These are phyloP conservation scores for Tachystola acroxantha DNA, from an alignment of 2,888 invertebrate species.

Conservation along the genomic window DNA sequence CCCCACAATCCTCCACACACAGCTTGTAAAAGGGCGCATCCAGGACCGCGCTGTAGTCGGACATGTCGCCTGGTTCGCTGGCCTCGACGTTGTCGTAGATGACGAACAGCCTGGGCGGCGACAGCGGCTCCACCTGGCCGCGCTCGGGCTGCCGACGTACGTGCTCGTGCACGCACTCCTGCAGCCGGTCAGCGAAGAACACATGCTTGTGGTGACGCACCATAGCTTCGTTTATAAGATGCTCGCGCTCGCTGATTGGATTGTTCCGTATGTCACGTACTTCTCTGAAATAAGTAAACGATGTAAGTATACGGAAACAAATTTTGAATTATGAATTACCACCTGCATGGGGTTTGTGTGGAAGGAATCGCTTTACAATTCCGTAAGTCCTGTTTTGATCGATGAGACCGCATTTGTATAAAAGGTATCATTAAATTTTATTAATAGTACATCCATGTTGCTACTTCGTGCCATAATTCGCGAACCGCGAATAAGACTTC, in stretches of 20 bases:
- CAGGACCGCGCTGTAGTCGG: constrained; percentile 77
- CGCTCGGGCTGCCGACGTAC: constrained; percentile 59
- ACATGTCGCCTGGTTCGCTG: constrained; percentile 79
- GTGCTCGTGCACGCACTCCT: constrained; percentile 81
- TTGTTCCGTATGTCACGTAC: constrained; percentile 68
- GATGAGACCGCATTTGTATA: no score
- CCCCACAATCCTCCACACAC: constrained; percentile 74
- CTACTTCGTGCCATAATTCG: no score
- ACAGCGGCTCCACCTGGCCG: constrained; percentile 73
- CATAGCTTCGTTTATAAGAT: constrained; percentile 69
- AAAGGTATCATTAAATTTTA: no score
- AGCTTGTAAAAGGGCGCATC: constrained; percentile 82
- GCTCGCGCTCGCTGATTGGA: constrained; percentile 65
- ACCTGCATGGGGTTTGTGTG: no score
- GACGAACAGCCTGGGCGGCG: constrained; percentile 81
- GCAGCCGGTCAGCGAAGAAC: constrained; percentile 83
- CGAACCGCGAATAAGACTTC: no score
- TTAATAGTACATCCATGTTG: no score
- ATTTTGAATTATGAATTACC: no score
- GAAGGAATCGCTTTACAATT: no score
- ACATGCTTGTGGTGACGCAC: constrained; percentile 80
- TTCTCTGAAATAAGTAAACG: constrained; percentile 76
- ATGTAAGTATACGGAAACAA: no score
- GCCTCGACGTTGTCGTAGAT: constrained; percentile 87
- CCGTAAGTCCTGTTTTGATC: no score